Conservation (phyloP, 2,113 vertebrate genomes). For the Theristicus caerulescens region DNA sequence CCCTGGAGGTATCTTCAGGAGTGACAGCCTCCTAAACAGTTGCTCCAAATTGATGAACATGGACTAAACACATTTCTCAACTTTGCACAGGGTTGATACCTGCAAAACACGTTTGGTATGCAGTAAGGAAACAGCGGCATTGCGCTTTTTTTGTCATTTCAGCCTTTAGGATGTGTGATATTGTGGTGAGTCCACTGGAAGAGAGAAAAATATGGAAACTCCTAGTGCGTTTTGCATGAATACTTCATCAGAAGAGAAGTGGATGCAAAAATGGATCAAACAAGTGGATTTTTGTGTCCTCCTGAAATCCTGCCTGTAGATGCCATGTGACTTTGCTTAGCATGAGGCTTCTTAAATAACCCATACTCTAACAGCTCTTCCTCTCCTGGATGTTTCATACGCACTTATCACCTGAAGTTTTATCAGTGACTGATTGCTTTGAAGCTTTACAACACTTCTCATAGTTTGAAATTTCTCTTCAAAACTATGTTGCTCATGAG, state of each 20-base stretch:
- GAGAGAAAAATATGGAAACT: not conserved
- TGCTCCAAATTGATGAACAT: not conserved
- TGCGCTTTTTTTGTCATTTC: not conserved
- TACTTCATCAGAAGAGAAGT: not conserved
- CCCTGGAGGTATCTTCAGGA: not conserved
- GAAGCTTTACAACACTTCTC: not conserved
- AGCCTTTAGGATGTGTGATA: not conserved
- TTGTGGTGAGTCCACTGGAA: not conserved
- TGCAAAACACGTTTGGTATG: not conserved
- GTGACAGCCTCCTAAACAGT: not conserved
- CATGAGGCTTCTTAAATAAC: not conserved
- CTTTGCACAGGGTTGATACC: not conserved
- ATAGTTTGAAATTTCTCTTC: not conserved
- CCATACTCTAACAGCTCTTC: not conserved
- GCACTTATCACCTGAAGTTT: not conserved
- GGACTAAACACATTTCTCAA: not conserved
- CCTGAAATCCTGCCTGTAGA: not conserved
- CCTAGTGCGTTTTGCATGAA: not conserved
- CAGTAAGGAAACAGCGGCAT: not conserved
- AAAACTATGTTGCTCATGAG: not conserved
- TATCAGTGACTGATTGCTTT: not conserved
- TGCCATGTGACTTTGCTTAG: not conserved
- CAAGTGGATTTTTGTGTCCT: not conserved
- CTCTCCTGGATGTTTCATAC: not conserved
- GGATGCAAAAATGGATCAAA: not conserved